Percentiles rank a stretch among this genome's conserved stretches.
These are phyloP conservation scores for Phenganax stokvisi DNA, from an alignment of 92 coral and sea anemone genomes.

Conservation along the genomic window DNA sequence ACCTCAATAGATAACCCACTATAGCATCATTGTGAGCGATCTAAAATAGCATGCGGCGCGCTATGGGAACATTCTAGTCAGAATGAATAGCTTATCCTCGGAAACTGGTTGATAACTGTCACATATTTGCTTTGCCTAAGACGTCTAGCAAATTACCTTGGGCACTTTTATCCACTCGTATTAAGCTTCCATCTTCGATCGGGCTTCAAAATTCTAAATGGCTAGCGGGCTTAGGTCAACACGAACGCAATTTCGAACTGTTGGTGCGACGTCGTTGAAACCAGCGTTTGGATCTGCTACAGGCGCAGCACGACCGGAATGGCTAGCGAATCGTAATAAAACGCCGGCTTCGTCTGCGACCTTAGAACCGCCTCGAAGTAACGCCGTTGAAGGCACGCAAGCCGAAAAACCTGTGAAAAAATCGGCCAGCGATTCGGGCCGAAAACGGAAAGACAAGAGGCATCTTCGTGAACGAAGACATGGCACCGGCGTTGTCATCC, in stretches of 20 bases:
- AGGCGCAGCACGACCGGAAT: slow-evolving; percentile 5
- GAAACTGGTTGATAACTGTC: background rate
- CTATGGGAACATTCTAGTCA: background rate
- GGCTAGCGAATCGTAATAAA: background rate
- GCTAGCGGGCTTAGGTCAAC: slow-evolving; percentile 18
- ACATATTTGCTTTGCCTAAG: background rate
- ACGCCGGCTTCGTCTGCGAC: slow-evolving; percentile 1
- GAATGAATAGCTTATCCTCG: background rate
- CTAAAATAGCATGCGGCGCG: background rate
- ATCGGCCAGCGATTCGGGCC: slow-evolving; percentile 28
- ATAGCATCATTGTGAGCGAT: background rate
- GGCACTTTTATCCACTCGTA: background rate
- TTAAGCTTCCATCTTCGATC: background rate
- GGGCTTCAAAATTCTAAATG: background rate
- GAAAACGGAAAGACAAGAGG: slow-evolving; percentile 29
- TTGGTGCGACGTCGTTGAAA: slow-evolving; percentile 14
- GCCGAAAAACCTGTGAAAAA: slow-evolving; percentile 27
- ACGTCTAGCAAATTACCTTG: background rate
- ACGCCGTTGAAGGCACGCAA: slow-evolving; percentile 16
- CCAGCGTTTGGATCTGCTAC: slow-evolving; percentile 18
- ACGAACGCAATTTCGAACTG: slow-evolving; percentile 3
- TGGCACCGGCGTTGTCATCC: slow-evolving; percentile 38
- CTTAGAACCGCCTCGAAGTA: slow-evolving; percentile 13
- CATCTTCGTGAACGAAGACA: slow-evolving; percentile 31
- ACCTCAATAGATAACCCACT: background rate